phyloP scores from a whole-genome alignment of 2,113 vertebrate genomes.

The Lontra canadensis region DNA sequence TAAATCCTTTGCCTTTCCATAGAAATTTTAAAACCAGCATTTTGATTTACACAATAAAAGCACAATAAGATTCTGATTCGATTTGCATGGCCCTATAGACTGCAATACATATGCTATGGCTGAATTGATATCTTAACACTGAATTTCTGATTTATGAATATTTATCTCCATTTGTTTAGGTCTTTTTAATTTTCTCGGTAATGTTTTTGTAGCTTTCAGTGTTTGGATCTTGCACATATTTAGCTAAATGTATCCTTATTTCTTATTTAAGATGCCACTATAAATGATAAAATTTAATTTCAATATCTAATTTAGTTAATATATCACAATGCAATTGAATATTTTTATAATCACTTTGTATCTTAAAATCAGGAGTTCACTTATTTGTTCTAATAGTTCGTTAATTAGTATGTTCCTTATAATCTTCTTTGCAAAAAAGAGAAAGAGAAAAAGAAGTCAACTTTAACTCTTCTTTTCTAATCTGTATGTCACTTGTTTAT shows the following conservation, averaged over 20 bases:
- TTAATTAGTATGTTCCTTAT: neutral
- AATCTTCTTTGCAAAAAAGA: neutral
- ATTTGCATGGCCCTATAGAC: neutral
- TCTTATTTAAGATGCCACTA: neutral
- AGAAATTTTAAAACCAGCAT: neutral
- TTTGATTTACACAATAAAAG: neutral
- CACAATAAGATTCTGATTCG: neutral
- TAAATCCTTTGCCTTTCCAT: neutral
- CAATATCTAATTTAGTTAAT: neutral
- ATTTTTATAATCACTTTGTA: neutral
- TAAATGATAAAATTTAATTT: constrained; percentile 16
- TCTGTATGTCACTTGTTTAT: neutral
- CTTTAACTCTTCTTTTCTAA: neutral
- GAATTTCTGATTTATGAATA: neutral
- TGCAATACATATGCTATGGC: neutral
- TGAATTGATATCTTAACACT: neutral
- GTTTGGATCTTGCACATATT: neutral
- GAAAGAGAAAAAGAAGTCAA: neutral
- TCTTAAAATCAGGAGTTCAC: neutral
- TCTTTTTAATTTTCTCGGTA: neutral
- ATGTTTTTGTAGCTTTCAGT: neutral
- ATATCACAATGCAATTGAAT: neutral
- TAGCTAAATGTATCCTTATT: neutral
- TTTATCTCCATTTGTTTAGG: neutral
- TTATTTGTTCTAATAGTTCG: neutral